A percentile compares a stretch with the other conserved stretches of the same genome.
Conservation (phyloP, 2,113 vertebrate species). For the Lathamus discolor region DNA sequence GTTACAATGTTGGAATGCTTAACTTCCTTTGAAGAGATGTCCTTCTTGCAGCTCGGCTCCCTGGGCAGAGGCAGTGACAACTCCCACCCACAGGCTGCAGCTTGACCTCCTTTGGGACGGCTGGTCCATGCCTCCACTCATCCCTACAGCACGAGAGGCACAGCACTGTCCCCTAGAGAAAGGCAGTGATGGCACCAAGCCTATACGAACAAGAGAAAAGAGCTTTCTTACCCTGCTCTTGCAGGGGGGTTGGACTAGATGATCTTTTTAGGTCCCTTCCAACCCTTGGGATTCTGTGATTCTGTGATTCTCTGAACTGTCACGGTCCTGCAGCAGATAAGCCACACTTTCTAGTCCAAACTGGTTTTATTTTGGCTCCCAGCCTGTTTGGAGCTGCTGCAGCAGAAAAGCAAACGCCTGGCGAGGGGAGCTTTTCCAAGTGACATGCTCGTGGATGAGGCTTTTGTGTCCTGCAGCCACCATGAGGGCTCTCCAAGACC, state of each 20-base stretch:
- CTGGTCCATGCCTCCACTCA: accelerated
- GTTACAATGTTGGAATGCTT: not conserved
- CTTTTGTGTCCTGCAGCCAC: not conserved
- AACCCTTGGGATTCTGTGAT: no score
- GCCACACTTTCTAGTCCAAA: not conserved
- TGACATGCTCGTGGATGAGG: accelerated
- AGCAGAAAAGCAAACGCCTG: not conserved
- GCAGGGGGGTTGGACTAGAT: no score
- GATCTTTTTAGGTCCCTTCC: no score
- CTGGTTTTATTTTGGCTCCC: not conserved
- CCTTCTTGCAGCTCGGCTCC: not conserved
- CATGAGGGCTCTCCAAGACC: not conserved
- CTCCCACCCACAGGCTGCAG: not conserved
- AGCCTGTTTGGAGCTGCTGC: not conserved
- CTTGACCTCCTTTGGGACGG: accelerated
- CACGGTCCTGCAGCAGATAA: accelerated
- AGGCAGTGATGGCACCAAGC: accelerated
- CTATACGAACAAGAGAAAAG: accelerated
- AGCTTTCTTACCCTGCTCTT: no score
- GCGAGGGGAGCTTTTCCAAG: not conserved
- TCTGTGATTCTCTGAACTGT: accelerated
- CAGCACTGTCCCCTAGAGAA: accelerated
- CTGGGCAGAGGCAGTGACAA: not conserved
- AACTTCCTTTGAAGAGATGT: not conserved
- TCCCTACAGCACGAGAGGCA: not conserved